phyloP scores from a whole-genome alignment of 2,888 invertebrate genomes.

The Bellardia bayeri region DNA sequence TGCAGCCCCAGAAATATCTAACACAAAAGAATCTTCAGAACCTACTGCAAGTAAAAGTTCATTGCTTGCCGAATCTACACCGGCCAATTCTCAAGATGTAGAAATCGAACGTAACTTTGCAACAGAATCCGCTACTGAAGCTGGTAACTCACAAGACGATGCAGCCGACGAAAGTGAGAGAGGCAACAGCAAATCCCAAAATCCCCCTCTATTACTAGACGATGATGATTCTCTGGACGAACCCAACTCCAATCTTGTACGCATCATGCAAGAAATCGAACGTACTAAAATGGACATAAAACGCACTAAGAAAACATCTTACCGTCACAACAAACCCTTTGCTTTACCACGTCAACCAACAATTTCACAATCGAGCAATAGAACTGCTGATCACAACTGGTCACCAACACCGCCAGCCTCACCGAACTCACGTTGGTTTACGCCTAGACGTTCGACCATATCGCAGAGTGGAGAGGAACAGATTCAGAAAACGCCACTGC shows the following conservation, averaged over 20 bases:
- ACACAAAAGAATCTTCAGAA: conserved; percentile 14
- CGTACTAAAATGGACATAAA: conserved; percentile 81
- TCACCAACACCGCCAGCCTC: conserved; percentile 81
- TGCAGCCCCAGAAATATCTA: not conserved
- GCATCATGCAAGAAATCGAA: conserved; percentile 81
- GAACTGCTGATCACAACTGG: conserved; percentile 78
- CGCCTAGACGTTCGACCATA: conserved; percentile 57
- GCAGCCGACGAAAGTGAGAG: conserved; percentile 25
- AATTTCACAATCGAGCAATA: conserved; percentile 67
- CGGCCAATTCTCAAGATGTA: conserved; percentile 69
- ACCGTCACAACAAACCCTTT: conserved; percentile 66
- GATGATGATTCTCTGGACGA: conserved; percentile 77
- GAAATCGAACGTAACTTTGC: conserved; percentile 73
- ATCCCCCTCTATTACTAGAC: conserved; percentile 52
- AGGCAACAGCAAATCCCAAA: conserved; percentile 31
- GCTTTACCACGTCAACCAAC: conserved; percentile 56
- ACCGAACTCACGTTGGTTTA: conserved; percentile 75
- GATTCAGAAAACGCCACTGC: conserved; percentile 27
- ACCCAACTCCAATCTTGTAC: conserved; percentile 77
- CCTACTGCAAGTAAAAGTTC: conserved; percentile 32
- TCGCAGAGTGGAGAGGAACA: conserved; percentile 64
- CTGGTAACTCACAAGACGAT: conserved; percentile 64
- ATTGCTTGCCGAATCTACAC: conserved; percentile 56
- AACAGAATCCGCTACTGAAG: conserved; percentile 70
- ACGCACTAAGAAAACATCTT: conserved; percentile 78